Conservation (phyloP, 2,888 invertebrate species). For the Leptinotarsa tumamoca region DNA sequence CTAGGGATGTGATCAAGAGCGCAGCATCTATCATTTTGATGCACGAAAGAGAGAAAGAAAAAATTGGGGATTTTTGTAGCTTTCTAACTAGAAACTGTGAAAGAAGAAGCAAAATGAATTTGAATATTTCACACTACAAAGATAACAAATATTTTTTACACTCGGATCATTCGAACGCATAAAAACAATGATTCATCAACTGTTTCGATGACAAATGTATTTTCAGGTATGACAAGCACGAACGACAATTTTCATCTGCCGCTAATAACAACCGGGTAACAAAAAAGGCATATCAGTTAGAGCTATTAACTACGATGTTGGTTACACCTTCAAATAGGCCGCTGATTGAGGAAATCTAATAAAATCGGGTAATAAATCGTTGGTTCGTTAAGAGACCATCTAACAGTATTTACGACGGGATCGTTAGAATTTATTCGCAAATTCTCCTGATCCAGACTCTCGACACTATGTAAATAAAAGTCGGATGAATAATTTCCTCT, state of each 20-base stretch:
- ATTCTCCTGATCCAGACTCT: constrained; percentile 19
- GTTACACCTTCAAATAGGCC: constrained; percentile 18
- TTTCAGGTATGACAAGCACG: too few relatives aligned
- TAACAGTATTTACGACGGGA: constrained; percentile 24
- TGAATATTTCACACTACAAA: too few relatives aligned
- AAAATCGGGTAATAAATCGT: constrained; percentile 17
- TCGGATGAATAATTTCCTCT: neutral
- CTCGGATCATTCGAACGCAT: too few relatives aligned
- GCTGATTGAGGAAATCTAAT: constrained; percentile 25
- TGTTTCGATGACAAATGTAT: too few relatives aligned
- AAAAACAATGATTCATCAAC: too few relatives aligned
- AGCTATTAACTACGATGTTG: constrained; percentile 4
- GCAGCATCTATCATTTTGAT: too few relatives aligned
- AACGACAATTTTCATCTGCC: neutral
- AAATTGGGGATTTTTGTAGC: too few relatives aligned
- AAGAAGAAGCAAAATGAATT: too few relatives aligned
- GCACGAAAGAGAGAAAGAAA: too few relatives aligned
- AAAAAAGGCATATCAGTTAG: neutral
- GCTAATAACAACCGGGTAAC: neutral
- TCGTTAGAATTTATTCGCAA: constrained; percentile 23
- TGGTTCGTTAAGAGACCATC: constrained; percentile 22
- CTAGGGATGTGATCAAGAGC: too few relatives aligned
- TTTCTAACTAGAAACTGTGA: too few relatives aligned
- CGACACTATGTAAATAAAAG: constrained; percentile 10
- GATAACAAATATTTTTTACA: too few relatives aligned